A percentile compares a stretch with the other conserved stretches of the same genome.
Conservation (phyloP, 1,140 invertebrate species). For the Cherax destructor region DNA sequence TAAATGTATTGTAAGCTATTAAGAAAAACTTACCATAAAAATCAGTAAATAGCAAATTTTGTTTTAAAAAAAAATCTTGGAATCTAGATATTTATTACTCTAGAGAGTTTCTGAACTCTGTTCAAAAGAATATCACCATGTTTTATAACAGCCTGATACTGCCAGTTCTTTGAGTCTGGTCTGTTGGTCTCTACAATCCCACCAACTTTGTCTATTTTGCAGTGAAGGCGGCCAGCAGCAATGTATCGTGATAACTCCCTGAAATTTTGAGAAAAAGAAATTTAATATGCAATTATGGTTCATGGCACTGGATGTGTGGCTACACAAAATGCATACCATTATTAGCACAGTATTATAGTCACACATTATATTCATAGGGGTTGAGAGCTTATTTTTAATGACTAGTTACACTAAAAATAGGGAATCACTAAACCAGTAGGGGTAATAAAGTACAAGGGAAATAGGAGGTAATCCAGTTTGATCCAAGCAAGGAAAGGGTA, state of each 20-base stretch:
- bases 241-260: constrained; percentile 93
- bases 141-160: constrained; percentile 98
- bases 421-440: no score
- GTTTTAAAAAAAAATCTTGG: neutral
- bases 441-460: no score
- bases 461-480: no score
- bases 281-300: neutral
- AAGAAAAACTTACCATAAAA: neutral
- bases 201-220: constrained; percentile 93
- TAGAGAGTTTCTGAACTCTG: constrained; percentile 97
- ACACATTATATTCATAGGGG: no score
- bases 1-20: neutral
- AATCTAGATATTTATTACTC: constrained; percentile 96
- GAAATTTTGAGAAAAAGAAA: constrained; percentile 74
- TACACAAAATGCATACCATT: no score
- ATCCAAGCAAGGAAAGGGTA: no score
- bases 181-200: constrained; percentile 98
- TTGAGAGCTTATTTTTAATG: no score
- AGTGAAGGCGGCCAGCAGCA: constrained; percentile 95
- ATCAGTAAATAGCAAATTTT: neutral
- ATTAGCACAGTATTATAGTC: no score
- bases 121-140: constrained; percentile 98
- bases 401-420: no score
- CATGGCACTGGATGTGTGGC: no score
- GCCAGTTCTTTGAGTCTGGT: constrained; percentile 93